Conservation (phyloP, 2,888 invertebrate genomes). For the Zhengitettix transpicula region DNA sequence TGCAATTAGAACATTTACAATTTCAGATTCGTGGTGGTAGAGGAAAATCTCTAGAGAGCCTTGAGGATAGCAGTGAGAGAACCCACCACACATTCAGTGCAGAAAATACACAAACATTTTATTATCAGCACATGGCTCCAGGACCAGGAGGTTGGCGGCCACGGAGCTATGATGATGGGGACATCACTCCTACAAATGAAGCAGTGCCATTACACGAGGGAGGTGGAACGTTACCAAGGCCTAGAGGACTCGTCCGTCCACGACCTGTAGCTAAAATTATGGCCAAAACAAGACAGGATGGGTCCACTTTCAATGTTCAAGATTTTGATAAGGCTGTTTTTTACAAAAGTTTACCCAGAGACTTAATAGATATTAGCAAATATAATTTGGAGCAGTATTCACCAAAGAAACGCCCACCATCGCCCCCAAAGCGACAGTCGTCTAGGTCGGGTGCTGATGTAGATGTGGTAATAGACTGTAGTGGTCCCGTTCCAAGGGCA, state of each 20-base stretch:
- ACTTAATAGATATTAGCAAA: constrained; percentile 29
- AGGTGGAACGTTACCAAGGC: constrained; percentile 74
- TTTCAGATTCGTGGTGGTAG: constrained; percentile 55
- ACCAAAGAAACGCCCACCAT: constrained; percentile 53
- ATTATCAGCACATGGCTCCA: constrained; percentile 29
- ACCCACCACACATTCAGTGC: constrained; percentile 33
- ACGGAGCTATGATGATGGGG: constrained; percentile 74
- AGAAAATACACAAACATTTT: constrained; percentile 41
- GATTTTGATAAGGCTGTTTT: constrained; percentile 1
- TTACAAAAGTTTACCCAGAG: constrained; percentile 36
- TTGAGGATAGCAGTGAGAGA: constrained; percentile 43
- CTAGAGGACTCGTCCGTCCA: constrained; percentile 62
- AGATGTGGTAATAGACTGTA: constrained; percentile 27
- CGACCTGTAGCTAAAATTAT: constrained; percentile 62
- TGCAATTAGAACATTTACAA: too few relatives aligned
- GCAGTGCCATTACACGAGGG: constrained; percentile 35
- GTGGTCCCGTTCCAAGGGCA: constrained; percentile 23
- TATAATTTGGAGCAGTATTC: constrained; percentile 25
- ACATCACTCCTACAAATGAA: constrained; percentile 69
- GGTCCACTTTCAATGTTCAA: constrained; percentile 1
- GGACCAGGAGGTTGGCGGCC: constrained; percentile 37
- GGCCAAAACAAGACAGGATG: constrained; percentile 18
- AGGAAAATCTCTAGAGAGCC: constrained; percentile 70
- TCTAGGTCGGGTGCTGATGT: constrained; percentile 20
- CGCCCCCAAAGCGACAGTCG: constrained; percentile 59